Percentiles rank a stretch among this genome's conserved stretches.
Evolutionary conservation across 2,797 vertebrate genomes (phyloP).

Genomic region (Gila robusta): DNA sequence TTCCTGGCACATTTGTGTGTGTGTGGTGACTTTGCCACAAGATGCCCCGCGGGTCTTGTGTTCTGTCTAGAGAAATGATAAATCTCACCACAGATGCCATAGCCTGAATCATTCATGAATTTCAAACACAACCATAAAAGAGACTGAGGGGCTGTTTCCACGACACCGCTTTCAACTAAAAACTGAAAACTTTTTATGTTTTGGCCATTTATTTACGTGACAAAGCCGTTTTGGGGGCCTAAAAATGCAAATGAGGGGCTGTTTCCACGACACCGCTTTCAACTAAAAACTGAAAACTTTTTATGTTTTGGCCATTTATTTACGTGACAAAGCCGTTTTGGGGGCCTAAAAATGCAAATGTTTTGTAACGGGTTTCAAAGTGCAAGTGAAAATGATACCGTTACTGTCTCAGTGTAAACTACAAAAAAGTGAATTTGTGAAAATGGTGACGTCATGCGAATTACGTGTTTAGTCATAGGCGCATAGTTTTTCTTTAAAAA

Average conservation of each 20-base stretch:
- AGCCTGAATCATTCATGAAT: slow-evolving; percentile 25
- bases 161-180: not conserved
- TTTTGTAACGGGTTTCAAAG: not conserved
- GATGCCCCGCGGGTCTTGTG: slow-evolving; percentile 16
- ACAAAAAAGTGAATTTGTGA: not conserved
- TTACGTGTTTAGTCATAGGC: not conserved
- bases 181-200: not conserved
- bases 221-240: not conserved
- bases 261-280: not conserved
- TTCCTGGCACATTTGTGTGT: slow-evolving; percentile 4
- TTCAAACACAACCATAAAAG: slow-evolving; percentile 1
- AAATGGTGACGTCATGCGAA: not conserved
- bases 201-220: not conserved
- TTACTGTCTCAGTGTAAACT: not conserved
- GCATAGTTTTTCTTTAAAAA: not conserved
- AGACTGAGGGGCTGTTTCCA: not conserved
- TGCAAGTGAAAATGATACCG: not conserved
- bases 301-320: not conserved
- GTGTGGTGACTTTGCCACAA: slow-evolving; percentile 12
- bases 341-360: not conserved
- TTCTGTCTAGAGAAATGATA: slow-evolving; percentile 26
- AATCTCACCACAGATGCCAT: slow-evolving; percentile 14
- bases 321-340: not conserved
- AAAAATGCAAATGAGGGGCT: not conserved
- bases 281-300: not conserved